phyloP scores from a whole-genome alignment of 2,797 vertebrate species.

The Hippopotamyrus pictus region DNA sequence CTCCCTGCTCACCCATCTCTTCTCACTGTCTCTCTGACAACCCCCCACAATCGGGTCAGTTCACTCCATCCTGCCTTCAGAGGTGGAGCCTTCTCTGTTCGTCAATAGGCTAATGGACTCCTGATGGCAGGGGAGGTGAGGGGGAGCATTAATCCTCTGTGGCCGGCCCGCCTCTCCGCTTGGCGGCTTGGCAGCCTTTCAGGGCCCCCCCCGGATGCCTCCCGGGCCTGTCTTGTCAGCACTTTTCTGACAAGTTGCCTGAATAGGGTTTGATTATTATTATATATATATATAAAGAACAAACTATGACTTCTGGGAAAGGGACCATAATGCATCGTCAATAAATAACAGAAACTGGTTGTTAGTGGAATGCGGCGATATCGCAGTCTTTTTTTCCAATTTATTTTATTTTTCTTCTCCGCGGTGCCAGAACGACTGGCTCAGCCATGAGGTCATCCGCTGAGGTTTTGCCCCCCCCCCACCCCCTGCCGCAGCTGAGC shows the following conservation, averaged over 20 bases:
- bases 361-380: not conserved
- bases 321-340: not conserved
- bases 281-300: not conserved
- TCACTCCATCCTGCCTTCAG: not conserved
- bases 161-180: slow-evolving; percentile 5
- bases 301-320: not conserved
- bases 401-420: not conserved
- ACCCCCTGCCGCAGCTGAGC: not conserved
- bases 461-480: not conserved
- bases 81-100: slow-evolving; percentile 18
- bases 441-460: slow-evolving; percentile 6
- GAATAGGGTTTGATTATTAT: slow-evolving; percentile 41
- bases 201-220: slow-evolving; percentile 37
- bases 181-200: slow-evolving; percentile 42
- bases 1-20: not conserved
- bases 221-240: slow-evolving; percentile 55
- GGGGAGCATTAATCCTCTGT: slow-evolving; percentile 40
- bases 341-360: slow-evolving; percentile 13
- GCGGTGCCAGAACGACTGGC: not conserved
- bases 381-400: not conserved
- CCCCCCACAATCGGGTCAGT: not conserved
- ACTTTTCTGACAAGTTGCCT: slow-evolving; percentile 43
- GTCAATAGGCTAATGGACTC: slow-evolving; percentile 51
- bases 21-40: not conserved
- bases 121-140: slow-evolving; percentile 44